A percentile compares a stretch with the other conserved stretches of the same genome.
These are phyloP conservation scores for Oithona nana DNA, from an alignment of 2,888 invertebrate species.

Conservation along the genomic window DNA sequence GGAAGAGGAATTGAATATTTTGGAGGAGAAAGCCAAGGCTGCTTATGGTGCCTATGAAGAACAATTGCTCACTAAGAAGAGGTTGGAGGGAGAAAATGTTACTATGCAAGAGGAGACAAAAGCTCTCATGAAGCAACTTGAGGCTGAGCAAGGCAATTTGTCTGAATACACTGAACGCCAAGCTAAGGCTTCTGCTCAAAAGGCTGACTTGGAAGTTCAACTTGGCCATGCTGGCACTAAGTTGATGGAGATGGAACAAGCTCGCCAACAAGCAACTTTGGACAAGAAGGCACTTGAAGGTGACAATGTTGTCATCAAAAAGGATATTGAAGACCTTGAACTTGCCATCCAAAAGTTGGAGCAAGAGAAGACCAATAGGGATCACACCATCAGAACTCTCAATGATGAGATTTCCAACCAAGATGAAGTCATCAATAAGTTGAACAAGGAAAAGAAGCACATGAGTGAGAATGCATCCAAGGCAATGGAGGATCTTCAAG, in stretches of 20 bases:
- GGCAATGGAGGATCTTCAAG: constrained; percentile 33
- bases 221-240: constrained; percentile 51
- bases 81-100: constrained; percentile 80
- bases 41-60: constrained; percentile 81
- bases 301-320: constrained; percentile 82
- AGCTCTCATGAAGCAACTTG: not conserved
- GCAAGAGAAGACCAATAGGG: constrained; percentile 92
- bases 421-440: constrained; percentile 95
- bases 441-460: constrained; percentile 97
- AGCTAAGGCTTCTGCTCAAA: constrained; percentile 38
- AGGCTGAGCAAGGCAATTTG: constrained; percentile 15
- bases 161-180: constrained; percentile 8
- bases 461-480: constrained; percentile 74
- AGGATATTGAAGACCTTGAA: constrained; percentile 91
- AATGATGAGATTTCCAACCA: constrained; percentile 99
- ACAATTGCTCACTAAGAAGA: constrained; percentile 82
- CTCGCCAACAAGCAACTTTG: constrained; percentile 35
- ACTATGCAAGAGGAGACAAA: constrained; percentile 7
- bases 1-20: constrained; percentile 70
- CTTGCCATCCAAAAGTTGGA: constrained; percentile 77
- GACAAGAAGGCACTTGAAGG: constrained; percentile 92
- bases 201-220: constrained; percentile 85
- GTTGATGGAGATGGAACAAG: constrained; percentile 26
- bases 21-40: constrained; percentile 83
- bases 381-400: constrained; percentile 91